phyloP scores from a whole-genome alignment of 2,888 invertebrate genomes.

The Bombylius discolor region DNA sequence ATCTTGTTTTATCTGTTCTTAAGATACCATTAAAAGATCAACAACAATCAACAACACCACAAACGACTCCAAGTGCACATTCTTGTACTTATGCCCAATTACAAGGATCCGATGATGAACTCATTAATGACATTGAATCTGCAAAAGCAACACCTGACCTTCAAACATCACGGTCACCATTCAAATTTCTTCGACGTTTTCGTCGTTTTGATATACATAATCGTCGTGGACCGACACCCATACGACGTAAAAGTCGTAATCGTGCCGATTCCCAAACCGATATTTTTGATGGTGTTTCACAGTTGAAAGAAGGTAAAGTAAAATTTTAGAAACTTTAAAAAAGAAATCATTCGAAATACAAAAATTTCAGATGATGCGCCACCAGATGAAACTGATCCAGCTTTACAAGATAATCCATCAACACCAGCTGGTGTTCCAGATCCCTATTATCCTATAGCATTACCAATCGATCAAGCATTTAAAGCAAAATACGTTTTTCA shows the following conservation, averaged over 20 bases:
- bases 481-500: constrained; percentile 56
- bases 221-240: constrained; percentile 46
- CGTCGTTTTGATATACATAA: constrained; percentile 45
- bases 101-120: constrained; percentile 21
- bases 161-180: constrained; percentile 22
- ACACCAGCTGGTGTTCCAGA: constrained; percentile 42
- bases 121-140: constrained; percentile 25
- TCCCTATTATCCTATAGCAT: constrained; percentile 51
- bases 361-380: constrained; percentile 10
- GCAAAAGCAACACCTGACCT: constrained; percentile 15
- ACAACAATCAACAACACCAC: no score
- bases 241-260: constrained; percentile 23
- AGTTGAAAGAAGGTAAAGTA: constrained; percentile 8
- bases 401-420: constrained; percentile 9
- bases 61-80: constrained; percentile 11
- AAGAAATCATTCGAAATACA: no score
- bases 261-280: constrained; percentile 21
- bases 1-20: constrained; percentile 46
- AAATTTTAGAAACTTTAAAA: background rate
- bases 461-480: constrained; percentile 55
- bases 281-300: constrained; percentile 20
- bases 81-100: constrained; percentile 18
- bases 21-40: constrained; percentile 40
- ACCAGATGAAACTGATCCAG: constrained; percentile 12
- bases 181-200: constrained; percentile 42